phyloP scores from a whole-genome alignment of 2,113 vertebrate species.

The Notarius lentiginosus region DNA sequence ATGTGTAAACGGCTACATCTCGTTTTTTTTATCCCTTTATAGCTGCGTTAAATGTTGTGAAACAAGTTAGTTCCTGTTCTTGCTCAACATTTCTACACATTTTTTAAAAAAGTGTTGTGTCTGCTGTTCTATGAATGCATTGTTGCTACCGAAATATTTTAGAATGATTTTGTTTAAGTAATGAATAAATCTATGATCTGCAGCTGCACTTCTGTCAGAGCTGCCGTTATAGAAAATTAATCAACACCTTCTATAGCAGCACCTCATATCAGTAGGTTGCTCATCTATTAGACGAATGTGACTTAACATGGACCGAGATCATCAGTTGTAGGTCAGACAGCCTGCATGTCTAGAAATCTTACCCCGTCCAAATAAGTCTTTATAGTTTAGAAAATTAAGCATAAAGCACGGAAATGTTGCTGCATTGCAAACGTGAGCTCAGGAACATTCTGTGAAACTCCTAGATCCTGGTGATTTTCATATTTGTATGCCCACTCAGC shows the following conservation, averaged over 20 bases:
- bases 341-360: background rate
- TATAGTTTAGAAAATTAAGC: background rate
- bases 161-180: no score
- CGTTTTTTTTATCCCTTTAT: background rate
- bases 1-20: no score
- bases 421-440: background rate
- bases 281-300: background rate
- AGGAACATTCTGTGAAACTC: background rate
- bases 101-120: no score
- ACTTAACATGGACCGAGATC: background rate
- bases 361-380: background rate
- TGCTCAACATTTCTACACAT: no score
- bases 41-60: background rate
- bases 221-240: background rate
- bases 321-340: background rate
- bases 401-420: background rate
- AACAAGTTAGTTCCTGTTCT: background rate
- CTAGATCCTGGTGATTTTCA: background rate
- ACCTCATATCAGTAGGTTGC: background rate
- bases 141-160: background rate
- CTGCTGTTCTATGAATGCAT: no score
- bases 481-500: constrained; percentile 1
- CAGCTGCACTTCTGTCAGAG: no score
- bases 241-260: background rate
- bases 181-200: no score